Conservation (phyloP, 1,140 invertebrate species). For the Drosophila lacertosa region DNA sequence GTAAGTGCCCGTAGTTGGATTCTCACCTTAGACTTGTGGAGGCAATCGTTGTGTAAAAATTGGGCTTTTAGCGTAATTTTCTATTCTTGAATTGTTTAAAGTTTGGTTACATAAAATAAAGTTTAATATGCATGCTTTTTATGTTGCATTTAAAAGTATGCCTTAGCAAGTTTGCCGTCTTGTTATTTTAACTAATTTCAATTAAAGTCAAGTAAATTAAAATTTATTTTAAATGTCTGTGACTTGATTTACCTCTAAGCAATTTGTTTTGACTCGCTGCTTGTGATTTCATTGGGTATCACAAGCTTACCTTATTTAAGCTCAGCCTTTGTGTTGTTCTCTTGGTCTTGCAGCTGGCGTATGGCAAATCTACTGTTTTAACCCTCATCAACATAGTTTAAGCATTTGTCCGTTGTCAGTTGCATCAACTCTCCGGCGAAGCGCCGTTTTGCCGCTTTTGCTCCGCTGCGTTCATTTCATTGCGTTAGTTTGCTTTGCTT, state of each 20-base stretch:
- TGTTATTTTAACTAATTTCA: too few relatives aligned
- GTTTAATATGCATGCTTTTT: too few relatives aligned
- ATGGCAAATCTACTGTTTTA: not conserved
- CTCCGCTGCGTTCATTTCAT: too few relatives aligned
- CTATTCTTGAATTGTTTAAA: not conserved
- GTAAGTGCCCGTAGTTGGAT: constrained; percentile 1
- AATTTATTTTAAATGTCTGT: not conserved
- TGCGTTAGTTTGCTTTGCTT: not conserved
- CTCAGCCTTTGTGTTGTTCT: not conserved
- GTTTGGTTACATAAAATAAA: too few relatives aligned
- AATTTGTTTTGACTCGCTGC: not conserved
- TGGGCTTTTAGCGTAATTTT: constrained; percentile 20
- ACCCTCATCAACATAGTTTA: constrained; percentile 30
- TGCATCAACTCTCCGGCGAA: constrained; percentile 24
- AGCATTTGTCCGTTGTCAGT: constrained; percentile 37
- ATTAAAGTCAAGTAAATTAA: too few relatives aligned
- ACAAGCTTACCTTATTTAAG: not conserved
- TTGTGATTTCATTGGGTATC: constrained; percentile 4
- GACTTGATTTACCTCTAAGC: not conserved
- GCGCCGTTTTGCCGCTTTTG: not conserved
- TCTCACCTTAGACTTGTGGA: not conserved
- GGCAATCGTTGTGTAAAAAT: constrained; percentile 13
- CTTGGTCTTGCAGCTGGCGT: constrained; percentile 6
- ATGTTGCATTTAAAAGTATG: too few relatives aligned
- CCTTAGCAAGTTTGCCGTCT: too few relatives aligned